Percentiles rank a stretch among this genome's conserved stretches.
phyloP scores from a whole-genome alignment of 2,113 vertebrate genomes.

The Chascanopsetta lugubris region DNA sequence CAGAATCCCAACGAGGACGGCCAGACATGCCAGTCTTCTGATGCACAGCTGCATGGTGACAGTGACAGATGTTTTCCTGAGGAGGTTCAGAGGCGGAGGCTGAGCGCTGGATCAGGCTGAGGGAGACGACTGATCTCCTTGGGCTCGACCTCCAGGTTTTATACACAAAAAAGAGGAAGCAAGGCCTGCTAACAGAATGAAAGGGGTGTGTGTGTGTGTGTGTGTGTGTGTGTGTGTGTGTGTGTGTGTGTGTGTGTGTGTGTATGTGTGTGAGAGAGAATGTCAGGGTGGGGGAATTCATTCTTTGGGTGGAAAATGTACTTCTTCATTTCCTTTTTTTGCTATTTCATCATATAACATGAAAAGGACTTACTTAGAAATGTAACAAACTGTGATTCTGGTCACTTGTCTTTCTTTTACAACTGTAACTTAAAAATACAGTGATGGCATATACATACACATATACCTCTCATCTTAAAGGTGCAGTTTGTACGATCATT shows the following conservation, averaged over 20 bases:
- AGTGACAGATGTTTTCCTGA: constrained; percentile 27
- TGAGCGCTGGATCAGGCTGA: background rate
- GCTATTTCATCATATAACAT: constrained; percentile 20
- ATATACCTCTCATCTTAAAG: too few relatives aligned
- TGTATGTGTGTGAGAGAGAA: constrained; percentile 3
- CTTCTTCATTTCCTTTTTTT: constrained; percentile 12
- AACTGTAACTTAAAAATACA: too few relatives aligned
- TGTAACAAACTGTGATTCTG: background rate
- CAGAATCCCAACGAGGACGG: constrained; percentile 44
- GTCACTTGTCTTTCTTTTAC: background rate
- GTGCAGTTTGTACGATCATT: too few relatives aligned
- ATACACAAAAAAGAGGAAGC: constrained; percentile 65
- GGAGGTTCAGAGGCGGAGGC: constrained; percentile 34
- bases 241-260: constrained; percentile 11
- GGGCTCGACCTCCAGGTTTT: constrained; percentile 38
- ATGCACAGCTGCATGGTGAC: constrained; percentile 66
- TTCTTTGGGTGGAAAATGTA: background rate
- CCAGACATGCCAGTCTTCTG: constrained; percentile 49
- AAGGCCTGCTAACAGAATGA: constrained; percentile 12
- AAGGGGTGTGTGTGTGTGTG: constrained; percentile 3
- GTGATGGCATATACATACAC: too few relatives aligned
- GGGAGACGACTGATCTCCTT: constrained; percentile 25
- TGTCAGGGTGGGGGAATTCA: background rate
- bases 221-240: background rate
- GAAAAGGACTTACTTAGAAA: background rate